Base-by-base conservation (phyloP, 1,140 invertebrate genomes). In the Drosophila ohnishii region DNA sequence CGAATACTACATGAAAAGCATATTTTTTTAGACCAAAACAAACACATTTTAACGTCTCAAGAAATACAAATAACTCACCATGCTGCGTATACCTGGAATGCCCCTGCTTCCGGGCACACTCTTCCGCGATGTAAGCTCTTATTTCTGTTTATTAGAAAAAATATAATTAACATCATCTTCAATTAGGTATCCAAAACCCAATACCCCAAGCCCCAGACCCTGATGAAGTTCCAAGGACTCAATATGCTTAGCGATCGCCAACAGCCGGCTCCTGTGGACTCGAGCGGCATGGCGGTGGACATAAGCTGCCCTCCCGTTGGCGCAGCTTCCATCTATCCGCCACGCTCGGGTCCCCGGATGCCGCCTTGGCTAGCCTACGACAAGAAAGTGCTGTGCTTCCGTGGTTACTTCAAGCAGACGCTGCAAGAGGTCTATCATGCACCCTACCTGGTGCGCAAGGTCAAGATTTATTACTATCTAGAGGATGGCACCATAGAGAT, bases 401-500 rank as follows among this genome's bases (percentile, higher is more conserved):
- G 96, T 92, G 97, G 94, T 0, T 98, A 95, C 91, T 98, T 97
- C 85, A 95, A 97, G 94, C 95, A 98, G 92, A 95, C 95, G 0
- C 92, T 97, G 3, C 94, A 95, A 73, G 96, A 97, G 90, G 94
- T 95, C 60, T 94, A 93, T 39, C 92, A 94, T 16, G 94, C 95
- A 7, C 93, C 94, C 8, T 95, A 94, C 84, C 92, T 96, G 80
- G 92, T 98, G 45, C 93, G 97, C 7, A 94, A 95, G 71, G 96
- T 97, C 0, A 95, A 95, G 61, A 96, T 99, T 53, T 96, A 94
- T 71, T 98, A 96, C 82, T 98, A 96, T 89, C 92, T 98, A 3
- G 97, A 98, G 92, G 97, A 99, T 93, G 97, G 97, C 51, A 98
- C 97, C 0, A 95, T 98, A 47, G 96, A 97, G 92, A 95, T 95